These are phyloP conservation scores for Pluvialis apricaria DNA, from an alignment of 2,113 vertebrate species.

Conservation along the genomic window DNA sequence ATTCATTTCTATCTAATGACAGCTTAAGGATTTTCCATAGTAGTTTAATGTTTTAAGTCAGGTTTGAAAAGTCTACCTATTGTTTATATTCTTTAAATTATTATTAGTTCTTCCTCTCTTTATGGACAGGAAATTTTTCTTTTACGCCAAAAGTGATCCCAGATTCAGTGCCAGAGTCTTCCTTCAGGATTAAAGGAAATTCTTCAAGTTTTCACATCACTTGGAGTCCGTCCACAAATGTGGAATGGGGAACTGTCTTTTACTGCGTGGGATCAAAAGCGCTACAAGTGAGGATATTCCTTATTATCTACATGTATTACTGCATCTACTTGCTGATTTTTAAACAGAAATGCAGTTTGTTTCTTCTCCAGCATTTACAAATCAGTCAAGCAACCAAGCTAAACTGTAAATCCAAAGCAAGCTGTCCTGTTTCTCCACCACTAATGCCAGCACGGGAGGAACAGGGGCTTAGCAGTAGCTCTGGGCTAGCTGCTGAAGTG, in stretches of 20 bases:
- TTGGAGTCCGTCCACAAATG: conserved; percentile 62
- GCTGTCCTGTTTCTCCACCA: background rate
- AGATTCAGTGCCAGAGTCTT: conserved; percentile 62
- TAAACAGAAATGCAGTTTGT: background rate
- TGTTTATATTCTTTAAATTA: background rate
- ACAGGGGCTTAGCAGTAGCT: background rate
- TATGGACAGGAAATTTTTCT: conserved; percentile 66
- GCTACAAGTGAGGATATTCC: conserved; percentile 47
- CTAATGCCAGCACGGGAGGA: background rate
- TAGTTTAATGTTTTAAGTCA: background rate
- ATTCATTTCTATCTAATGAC: background rate
- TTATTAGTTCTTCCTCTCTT: background rate
- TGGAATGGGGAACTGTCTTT: conserved; percentile 73
- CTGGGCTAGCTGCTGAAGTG: background rate
- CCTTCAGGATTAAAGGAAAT: conserved; percentile 69
- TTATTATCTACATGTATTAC: background rate
- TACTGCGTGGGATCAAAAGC: conserved; percentile 70
- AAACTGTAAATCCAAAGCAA: background rate
- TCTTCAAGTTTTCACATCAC: conserved; percentile 60
- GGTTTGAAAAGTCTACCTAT: background rate
- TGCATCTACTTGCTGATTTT: background rate
- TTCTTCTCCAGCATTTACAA: background rate
- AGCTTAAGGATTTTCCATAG: background rate
- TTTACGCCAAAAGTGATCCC: conserved; percentile 72
- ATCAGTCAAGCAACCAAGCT: background rate